phyloP scores from a whole-genome alignment of 2,113 vertebrate species.

The Otolemur garnettii region DNA sequence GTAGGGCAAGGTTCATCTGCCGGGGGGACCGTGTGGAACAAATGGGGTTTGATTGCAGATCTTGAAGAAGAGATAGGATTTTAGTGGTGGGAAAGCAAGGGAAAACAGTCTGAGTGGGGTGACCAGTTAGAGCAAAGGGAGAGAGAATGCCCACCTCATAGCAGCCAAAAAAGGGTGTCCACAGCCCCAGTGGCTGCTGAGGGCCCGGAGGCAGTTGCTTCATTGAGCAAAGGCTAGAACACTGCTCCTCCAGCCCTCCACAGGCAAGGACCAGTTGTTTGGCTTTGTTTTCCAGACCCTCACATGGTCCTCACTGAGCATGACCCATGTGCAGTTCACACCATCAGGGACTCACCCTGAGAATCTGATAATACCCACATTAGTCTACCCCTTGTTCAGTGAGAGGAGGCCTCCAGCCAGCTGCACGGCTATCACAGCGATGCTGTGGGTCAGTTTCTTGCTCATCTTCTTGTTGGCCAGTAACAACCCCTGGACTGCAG shows the following conservation, averaged over 20 bases:
- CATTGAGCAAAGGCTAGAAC: background rate
- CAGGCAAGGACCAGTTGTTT: background rate
- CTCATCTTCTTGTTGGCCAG: background rate
- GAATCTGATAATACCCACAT: background rate
- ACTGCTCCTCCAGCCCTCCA: background rate
- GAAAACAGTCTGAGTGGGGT: background rate
- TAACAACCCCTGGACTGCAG: too few relatives aligned
- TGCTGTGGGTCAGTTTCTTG: background rate
- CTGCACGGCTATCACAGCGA: background rate
- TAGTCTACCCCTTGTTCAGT: too few relatives aligned
- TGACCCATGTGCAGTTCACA: background rate
- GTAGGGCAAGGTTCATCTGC: background rate
- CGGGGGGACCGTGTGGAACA: background rate
- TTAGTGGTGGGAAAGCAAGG: background rate
- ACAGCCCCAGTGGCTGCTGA: background rate
- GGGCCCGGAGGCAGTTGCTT: background rate
- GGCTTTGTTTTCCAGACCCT: background rate
- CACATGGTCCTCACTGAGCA: background rate
- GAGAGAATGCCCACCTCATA: background rate
- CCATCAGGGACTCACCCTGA: background rate
- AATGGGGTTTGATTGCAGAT: background rate
- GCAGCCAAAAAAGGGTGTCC: too few relatives aligned
- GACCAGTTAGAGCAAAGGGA: background rate
- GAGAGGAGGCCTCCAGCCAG: too few relatives aligned
- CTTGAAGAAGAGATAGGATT: background rate